phyloP scores from a whole-genome alignment of 2,113 vertebrate genomes.

The Thinocorus orbignyianus region DNA sequence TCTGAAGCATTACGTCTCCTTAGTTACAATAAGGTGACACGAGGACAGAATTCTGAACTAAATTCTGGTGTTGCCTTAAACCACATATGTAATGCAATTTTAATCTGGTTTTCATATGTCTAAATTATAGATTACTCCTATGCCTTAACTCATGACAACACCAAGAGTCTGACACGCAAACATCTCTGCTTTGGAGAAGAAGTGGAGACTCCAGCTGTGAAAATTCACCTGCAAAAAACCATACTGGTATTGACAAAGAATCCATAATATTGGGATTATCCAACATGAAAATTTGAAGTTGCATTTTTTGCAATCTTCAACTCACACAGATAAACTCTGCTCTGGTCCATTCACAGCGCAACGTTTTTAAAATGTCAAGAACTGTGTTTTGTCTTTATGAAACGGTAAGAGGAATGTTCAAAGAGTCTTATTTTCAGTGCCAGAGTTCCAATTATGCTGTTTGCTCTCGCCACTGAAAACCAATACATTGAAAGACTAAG shows the following conservation, averaged over 20 bases:
- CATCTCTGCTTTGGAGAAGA: neutral
- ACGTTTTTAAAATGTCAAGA: neutral
- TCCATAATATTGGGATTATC: neutral
- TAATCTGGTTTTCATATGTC: conserved; percentile 31
- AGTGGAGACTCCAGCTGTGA: neutral
- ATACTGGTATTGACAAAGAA: neutral
- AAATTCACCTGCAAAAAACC: neutral
- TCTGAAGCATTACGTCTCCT: neutral
- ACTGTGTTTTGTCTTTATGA: neutral
- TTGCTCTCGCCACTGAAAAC: neutral
- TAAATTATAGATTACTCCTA: conserved; percentile 59
- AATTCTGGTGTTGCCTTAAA: conserved; percentile 42
- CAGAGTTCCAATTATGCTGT: neutral
- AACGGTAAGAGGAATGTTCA: neutral
- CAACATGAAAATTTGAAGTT: rapidly evolving
- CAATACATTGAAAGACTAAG: neutral
- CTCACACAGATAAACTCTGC: neutral
- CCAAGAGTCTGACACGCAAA: neutral
- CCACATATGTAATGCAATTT: conserved; percentile 56
- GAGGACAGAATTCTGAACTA: conserved; percentile 48
- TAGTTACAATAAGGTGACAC: conserved; percentile 45
- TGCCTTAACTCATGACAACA: neutral
- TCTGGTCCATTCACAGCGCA: neutral
- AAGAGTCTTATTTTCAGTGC: neutral
- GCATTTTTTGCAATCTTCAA: neutral